Evolutionary conservation across 2,113 vertebrate species (phyloP).

Genomic region (Petaurus breviceps): DNA sequence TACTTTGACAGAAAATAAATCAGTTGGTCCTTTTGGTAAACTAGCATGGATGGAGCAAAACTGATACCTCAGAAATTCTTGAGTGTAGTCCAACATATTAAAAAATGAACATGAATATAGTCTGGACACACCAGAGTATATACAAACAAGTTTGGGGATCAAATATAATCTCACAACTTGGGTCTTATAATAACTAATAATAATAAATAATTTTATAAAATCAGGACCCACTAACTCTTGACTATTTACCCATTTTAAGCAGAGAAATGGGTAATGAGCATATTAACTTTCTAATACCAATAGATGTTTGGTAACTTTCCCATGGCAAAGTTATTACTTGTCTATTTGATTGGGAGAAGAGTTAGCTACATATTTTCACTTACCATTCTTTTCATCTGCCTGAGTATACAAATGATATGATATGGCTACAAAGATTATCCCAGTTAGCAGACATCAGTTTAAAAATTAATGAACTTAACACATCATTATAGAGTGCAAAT

Average conservation of each 20-base stretch:
- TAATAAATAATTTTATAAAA: not conserved
- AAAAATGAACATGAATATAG: not conserved
- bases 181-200: not conserved
- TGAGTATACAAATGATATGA: not conserved
- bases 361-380: not conserved
- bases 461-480: not conserved
- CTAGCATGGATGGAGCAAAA: not conserved
- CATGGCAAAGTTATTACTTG: not conserved
- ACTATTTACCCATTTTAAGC: not conserved
- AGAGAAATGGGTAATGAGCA: not conserved
- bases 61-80: not conserved
- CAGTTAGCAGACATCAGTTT: not conserved
- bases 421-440: not conserved
- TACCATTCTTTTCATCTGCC: not conserved
- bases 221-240: not conserved
- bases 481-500: not conserved
- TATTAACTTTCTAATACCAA: not conserved
- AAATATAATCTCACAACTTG: not conserved
- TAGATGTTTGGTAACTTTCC: not conserved
- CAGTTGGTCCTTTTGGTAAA: not conserved
- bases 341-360: not conserved
- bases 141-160: not conserved
- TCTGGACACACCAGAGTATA: not conserved
- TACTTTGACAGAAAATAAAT: not conserved
- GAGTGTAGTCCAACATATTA: not conserved